Evolutionary conservation across 1,140 invertebrate genomes (phyloP).

Genomic region (Cephus cinctus): DNA sequence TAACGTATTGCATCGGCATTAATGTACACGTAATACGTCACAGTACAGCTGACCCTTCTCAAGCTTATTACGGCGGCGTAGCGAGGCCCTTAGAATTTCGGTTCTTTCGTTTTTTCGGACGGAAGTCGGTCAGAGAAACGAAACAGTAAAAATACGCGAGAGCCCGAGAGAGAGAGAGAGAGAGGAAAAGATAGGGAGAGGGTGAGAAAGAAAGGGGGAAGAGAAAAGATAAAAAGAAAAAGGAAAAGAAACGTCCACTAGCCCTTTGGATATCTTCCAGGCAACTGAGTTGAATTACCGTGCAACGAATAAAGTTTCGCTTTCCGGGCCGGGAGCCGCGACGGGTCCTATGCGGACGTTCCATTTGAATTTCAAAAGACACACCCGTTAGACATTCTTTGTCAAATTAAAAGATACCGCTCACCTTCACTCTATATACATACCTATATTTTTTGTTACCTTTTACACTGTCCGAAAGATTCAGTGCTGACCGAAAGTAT

Average conservation of each 20-base stretch:
- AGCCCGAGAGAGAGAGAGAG: slow-evolving; percentile 4
- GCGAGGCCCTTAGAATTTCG: slow-evolving; percentile 15
- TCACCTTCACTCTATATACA: no score
- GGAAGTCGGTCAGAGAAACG: no score
- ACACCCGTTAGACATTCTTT: slow-evolving; percentile 14
- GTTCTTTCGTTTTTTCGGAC: slow-evolving; percentile 14
- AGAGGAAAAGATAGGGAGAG: slow-evolving; percentile 1
- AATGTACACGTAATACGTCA: no score
- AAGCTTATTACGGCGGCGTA: slow-evolving; percentile 14
- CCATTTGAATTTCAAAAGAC: slow-evolving; percentile 24
- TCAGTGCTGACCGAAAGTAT: neutral
- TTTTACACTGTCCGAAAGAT: no score
- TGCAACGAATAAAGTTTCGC: slow-evolving; percentile 16
- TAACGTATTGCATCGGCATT: no score
- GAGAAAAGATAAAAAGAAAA: slow-evolving; percentile 17
- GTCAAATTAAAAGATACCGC: slow-evolving; percentile 18
- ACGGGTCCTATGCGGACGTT: slow-evolving; percentile 5
- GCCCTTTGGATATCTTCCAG: slow-evolving; percentile 17
- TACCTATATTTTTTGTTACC: no score
- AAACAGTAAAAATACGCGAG: no score
- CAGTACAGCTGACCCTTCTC: slow-evolving; percentile 21
- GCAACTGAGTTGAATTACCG: slow-evolving; percentile 22
- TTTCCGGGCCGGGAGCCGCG: slow-evolving; percentile 1
- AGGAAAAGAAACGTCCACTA: slow-evolving; percentile 4
- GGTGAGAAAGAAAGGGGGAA: slow-evolving; percentile 2